A percentile compares a stretch with the other conserved stretches of the same genome.
These are phyloP conservation scores for Hesperophylax magnus DNA, from an alignment of 1,140 invertebrate species.

Conservation along the genomic window DNA sequence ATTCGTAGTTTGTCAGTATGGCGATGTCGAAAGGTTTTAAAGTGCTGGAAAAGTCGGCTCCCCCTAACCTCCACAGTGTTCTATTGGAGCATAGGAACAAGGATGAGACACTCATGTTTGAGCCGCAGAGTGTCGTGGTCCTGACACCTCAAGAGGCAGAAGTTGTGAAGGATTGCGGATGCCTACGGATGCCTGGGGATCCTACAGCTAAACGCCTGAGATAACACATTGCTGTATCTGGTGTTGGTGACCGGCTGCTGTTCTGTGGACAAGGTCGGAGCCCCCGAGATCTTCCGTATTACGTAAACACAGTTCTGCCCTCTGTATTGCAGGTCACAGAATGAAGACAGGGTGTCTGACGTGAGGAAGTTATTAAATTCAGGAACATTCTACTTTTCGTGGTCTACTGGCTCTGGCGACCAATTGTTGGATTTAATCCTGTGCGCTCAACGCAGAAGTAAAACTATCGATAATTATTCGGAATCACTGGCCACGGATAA, in stretches of 20 bases:
- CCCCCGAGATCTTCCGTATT: conserved; percentile 94
- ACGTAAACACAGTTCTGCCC: conserved; percentile 93
- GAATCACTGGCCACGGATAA: no score
- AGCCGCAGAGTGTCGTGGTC: conserved; percentile 89
- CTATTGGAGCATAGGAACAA: conserved; percentile 90
- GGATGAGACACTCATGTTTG: conserved; percentile 90
- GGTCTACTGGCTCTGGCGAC: conserved; percentile 62
- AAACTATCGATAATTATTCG: no score
- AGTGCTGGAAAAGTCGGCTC: conserved; percentile 88
- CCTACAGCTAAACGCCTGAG: conserved; percentile 87
- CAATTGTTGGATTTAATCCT: conserved; percentile 88
- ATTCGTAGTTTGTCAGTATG: conserved; percentile 71
- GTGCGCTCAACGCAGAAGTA: conserved; percentile 89
- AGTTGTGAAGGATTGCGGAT: conserved; percentile 87
- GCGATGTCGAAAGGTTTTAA: conserved; percentile 95
- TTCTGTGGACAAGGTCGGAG: conserved; percentile 94
- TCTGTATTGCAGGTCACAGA: conserved; percentile 83
- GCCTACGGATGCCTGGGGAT: conserved; percentile 95
- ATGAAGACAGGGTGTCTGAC: conserved; percentile 81
- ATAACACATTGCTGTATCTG: conserved; percentile 86
- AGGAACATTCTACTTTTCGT: conserved; percentile 97
- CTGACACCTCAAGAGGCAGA: conserved; percentile 88
- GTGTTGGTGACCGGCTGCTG: conserved; percentile 95
- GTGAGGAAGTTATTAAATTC: conserved; percentile 93
- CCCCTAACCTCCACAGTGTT: conserved; percentile 90